phyloP scores from a whole-genome alignment of 1,140 invertebrate genomes.

The Pogonomyrmex californicus region DNA sequence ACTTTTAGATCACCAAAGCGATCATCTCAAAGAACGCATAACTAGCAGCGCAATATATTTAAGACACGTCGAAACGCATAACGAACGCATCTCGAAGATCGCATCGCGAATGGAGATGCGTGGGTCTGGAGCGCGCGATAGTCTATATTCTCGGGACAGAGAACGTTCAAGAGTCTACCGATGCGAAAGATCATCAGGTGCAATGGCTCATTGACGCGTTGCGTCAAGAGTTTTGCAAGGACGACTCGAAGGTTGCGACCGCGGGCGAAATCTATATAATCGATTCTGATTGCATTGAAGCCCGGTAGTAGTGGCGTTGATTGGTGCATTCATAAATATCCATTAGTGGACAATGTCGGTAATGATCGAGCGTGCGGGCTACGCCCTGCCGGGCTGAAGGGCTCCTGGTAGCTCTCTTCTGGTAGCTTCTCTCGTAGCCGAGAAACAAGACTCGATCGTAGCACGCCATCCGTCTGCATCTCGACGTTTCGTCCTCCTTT shows the following conservation, averaged over 20 bases:
- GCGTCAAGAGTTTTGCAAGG: slow-evolving; percentile 61
- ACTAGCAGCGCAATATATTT: slow-evolving; percentile 16
- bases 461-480: slow-evolving; percentile 75
- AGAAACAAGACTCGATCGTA: slow-evolving; percentile 77
- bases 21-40: slow-evolving; percentile 1
- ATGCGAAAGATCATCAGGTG: slow-evolving; percentile 55
- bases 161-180: slow-evolving; percentile 13
- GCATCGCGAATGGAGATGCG: background rate
- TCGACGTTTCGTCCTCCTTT: slow-evolving; percentile 54
- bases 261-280: slow-evolving; percentile 83
- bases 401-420: slow-evolving; percentile 77
- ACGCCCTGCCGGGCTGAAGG: slow-evolving; percentile 81
- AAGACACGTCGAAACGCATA: slow-evolving; percentile 26
- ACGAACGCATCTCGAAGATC: slow-evolving; percentile 7
- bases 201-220: slow-evolving; percentile 44
- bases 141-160: slow-evolving; percentile 14
- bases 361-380: slow-evolving; percentile 85
- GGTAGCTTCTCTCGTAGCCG: slow-evolving; percentile 73
- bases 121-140: background rate
- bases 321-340: slow-evolving; percentile 87
- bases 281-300: slow-evolving; percentile 87
- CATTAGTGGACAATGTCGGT: slow-evolving; percentile 86
- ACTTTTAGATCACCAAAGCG: background rate
- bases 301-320: slow-evolving; percentile 86
- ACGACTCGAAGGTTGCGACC: slow-evolving; percentile 69